Base-by-base conservation (phyloP, 2,797 vertebrate species). In the Onychomys torridus region DNA sequence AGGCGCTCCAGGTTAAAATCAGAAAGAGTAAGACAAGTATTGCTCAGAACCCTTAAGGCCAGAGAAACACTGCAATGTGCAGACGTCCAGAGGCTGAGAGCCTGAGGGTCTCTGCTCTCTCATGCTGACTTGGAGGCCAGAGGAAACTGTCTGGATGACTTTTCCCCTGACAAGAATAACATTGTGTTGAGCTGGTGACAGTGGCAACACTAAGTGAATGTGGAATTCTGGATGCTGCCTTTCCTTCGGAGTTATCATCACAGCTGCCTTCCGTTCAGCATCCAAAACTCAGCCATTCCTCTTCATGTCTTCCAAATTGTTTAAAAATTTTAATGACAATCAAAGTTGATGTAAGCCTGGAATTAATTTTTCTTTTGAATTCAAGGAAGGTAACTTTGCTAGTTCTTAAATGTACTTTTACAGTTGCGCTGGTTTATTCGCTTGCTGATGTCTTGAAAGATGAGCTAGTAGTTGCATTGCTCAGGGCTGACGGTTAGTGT, bases 341-440 rank as follows among this genome's bases (percentile, higher is more conserved):
- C 1, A 21, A 4, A 84, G 71, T 34, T 84, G 59, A 90, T 95
- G 90, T 65, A n/a, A 69, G 4, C 37, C 43, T 84, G 27, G 40
- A 71, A 71, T 87, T 92, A 32, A 52, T 88, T 92, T 96, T 93
- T 93, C 59, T 91, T 90, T n/a, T 93, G 59, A 87, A 49, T 46
- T 94, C 79, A 90, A 55, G 63, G 25, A 73, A 84, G 34, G 79
- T 4, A 87, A 19, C 8, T 75, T 93, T 91, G 59, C 23, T 92
- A 46, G 32, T 29, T 87, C 89, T 82, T 81, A 81, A 91, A 12
- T 61, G 32, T 43, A 79, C 14, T 87, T 87, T 92, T 67, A 86
- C 46, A 71, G 85, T 25, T 65, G 13, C 69, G 27, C 65, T 63
- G 84, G 11, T 21, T 49, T 2, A 61, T 79, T 79, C 78, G 29